Conservation (phyloP, 2,113 vertebrate genomes). For the Passer montanus region DNA sequence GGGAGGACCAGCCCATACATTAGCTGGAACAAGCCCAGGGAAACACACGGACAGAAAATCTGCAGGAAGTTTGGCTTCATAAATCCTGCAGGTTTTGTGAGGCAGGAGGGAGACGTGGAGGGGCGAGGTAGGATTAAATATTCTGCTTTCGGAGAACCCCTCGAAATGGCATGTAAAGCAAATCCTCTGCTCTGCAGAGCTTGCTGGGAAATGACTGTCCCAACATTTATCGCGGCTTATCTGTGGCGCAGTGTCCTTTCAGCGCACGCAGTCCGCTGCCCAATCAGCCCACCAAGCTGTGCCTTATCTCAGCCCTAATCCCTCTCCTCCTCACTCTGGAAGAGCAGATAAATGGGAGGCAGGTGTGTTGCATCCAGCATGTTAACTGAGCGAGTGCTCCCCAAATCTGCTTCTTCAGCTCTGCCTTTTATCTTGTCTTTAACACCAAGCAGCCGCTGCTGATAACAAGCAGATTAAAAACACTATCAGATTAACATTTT, state of each 20-base stretch:
- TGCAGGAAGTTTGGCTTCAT: background rate
- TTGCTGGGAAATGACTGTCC: background rate
- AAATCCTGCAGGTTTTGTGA: background rate
- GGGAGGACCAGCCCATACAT: background rate
- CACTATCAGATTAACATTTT: slow-evolving; percentile 73
- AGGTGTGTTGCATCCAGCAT: background rate
- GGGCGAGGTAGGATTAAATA: background rate
- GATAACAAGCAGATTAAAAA: slow-evolving; percentile 71
- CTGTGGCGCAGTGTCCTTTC: background rate
- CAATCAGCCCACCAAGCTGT: background rate
- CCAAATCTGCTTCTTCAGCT: slow-evolving; percentile 53
- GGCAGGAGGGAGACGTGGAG: background rate
- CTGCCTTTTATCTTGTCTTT: slow-evolving; percentile 51
- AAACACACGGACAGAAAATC: fast-evolving
- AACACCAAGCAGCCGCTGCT: slow-evolving; percentile 4
- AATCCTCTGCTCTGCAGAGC: background rate
- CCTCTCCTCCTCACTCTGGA: slow-evolving; percentile 9
- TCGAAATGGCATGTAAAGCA: background rate
- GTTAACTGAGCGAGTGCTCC: slow-evolving; percentile 26
- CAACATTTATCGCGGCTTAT: background rate
- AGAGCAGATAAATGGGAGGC: slow-evolving; percentile 47
- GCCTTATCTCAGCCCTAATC: background rate
- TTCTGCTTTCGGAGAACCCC: background rate
- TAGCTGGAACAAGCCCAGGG: background rate
- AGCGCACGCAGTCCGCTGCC: background rate